Base-by-base conservation (phyloP, 2,113 vertebrate species). In the Pterocles burchelli region DNA sequence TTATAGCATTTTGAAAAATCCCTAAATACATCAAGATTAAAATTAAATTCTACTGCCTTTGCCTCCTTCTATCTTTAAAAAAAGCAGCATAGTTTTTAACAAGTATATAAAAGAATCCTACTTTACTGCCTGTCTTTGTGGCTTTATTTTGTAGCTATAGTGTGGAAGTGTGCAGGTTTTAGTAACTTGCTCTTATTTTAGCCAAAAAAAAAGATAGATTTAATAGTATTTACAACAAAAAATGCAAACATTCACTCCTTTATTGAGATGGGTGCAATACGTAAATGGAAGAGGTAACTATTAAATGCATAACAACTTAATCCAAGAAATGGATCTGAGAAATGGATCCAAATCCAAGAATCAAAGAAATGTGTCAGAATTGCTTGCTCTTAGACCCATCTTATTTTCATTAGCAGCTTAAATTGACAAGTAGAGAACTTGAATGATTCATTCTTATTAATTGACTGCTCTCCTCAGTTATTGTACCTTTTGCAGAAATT, bases 1-100 rank as follows among this genome's bases (percentile, higher is more conserved):
- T 31, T 49, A 67, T 75, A 77, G 29, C 51, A 59, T 78, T 84
- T 93, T 95, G 58, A 87, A 87, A 95, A 96, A 57, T 90, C 36
- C 43, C n/a, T 13, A 49, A 81, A 63, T 66, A 4, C 3, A n/a
- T 43, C 10, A 95, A 61, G 79, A 54, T 72, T 79, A 70, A 94
- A 94, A 49, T 91, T 31, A 74, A 77, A 63, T 76, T 79, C n/a
- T 81, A 24, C 38, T 73, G 31, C 34, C 13, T 67, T 89, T 87
- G 29, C 34, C 72, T 88, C 51, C 17, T 6, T 71, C 48, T 82
- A 14, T 26, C 20, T 82, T 55, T 38, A 41, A 89, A 75, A 31
- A 93, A 88, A 73, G 51, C 72, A 92, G 13, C 19, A 19, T 46
- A 58, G 7, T 90, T 78, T 88, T 87, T 58, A 48, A 86, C 17